phyloP scores from a whole-genome alignment of 2,888 invertebrate species.

The Panzeria rudis region DNA sequence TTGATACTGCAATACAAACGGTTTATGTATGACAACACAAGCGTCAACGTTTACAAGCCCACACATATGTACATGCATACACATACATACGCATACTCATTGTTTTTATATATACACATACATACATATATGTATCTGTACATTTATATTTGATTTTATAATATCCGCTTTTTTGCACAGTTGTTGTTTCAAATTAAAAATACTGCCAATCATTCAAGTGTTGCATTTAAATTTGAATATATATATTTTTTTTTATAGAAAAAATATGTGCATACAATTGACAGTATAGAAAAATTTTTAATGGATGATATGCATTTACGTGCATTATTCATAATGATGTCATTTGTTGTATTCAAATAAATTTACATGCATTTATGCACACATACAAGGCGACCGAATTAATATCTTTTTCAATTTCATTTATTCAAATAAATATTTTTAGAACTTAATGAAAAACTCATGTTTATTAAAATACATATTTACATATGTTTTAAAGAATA shows the following conservation, averaged over 20 bases:
- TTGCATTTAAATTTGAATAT: constrained; percentile 55
- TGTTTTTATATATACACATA: background rate
- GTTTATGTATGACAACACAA: constrained; percentile 40
- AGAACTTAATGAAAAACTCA: background rate
- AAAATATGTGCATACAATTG: constrained; percentile 30
- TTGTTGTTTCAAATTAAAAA: constrained; percentile 63
- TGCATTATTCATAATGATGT: constrained; percentile 65
- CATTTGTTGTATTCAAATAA: constrained; percentile 51
- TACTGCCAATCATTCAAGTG: constrained; percentile 64
- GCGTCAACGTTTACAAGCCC: constrained; percentile 18
- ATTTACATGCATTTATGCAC: background rate
- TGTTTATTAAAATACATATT: too few relatives aligned
- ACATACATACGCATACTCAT: background rate
- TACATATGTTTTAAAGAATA: too few relatives aligned
- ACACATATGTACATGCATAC: background rate
- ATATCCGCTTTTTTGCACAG: constrained; percentile 57
- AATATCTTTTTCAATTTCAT: background rate
- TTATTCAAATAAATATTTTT: constrained; percentile 1
- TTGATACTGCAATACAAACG: constrained; percentile 31
- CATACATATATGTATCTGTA: background rate
- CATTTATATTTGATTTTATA: constrained; percentile 63
- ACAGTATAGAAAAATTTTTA: constrained; percentile 40
- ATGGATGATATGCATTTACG: constrained; percentile 51
- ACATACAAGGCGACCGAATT: constrained; percentile 19
- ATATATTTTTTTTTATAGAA: constrained; percentile 24